These are phyloP conservation scores for Leptinotarsa undecemlineata DNA, from an alignment of 1,140 invertebrate species.

Conservation along the genomic window DNA sequence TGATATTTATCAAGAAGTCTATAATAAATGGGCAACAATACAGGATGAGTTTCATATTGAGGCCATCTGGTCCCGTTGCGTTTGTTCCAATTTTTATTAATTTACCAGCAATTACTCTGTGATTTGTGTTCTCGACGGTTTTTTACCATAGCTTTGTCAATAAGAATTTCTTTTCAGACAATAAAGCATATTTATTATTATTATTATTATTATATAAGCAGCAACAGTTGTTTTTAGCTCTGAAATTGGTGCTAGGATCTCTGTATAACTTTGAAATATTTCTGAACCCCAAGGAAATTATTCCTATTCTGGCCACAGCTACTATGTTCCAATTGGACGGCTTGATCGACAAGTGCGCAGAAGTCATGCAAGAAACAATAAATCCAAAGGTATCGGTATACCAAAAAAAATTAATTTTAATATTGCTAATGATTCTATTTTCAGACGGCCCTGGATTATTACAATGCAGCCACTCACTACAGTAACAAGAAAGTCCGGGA, in stretches of 20 bases:
- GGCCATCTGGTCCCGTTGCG: no score
- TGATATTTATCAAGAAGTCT: no score
- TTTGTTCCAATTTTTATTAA: no score
- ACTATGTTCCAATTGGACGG: conserved; percentile 76
- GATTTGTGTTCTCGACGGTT: no score
- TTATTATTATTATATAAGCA: no score
- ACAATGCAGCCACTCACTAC: conserved; percentile 70
- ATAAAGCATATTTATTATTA: no score
- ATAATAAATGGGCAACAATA: no score
- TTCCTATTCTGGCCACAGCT: conserved; percentile 75
- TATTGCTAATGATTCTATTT: neutral
- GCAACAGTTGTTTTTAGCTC: conserved; percentile 55
- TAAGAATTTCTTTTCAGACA: no score
- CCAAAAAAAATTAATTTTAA: neutral
- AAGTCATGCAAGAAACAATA: conserved; percentile 77
- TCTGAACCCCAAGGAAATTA: conserved; percentile 71
- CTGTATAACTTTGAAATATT: conserved; percentile 79
- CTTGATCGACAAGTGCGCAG: conserved; percentile 74
- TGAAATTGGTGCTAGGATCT: conserved; percentile 75
- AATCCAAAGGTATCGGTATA: conserved; percentile 60
- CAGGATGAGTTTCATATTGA: no score
- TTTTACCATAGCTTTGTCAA: no score
- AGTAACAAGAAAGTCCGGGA: conserved; percentile 67
- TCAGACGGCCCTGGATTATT: conserved; percentile 71
- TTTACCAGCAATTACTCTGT: no score